Evolutionary conservation across 1,140 invertebrate species (phyloP), one percentile per base, ranked within the genome.

Genomic region (Zaprionus taronus): DNA sequence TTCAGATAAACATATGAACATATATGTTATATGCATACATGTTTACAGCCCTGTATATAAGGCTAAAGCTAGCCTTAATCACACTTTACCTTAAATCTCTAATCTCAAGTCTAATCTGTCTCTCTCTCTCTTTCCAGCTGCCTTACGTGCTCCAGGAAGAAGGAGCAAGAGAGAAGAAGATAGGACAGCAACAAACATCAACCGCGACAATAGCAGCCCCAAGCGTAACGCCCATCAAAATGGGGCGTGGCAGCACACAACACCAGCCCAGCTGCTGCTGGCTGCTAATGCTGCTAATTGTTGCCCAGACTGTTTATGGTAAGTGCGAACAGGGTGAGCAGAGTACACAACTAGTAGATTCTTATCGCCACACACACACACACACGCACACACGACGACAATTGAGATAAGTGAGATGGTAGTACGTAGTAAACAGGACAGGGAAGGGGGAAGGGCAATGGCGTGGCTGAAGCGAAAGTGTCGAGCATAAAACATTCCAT

Each of bases 241-340:
- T 60, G 72, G 22, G 73, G 67, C 58, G 56, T 34, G 26, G 36
- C 24, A 55, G 55, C 56, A 65, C 51, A 20, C 11, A 41, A 20
- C 5, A 64, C 31, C 49, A 53, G 58, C 53, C 63, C 66, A 65
- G 64, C 70, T 80, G 49, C 53, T 77, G 72, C 60, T 81, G 77
- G 64, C 66, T 78, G 70, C 65, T 90, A 77, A 91, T 85, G 71
- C 58, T 90, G 77, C 86, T 90, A 90, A 90, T 90, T 90, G 86
- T 82, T 85, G 86, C 73, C 68, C 77, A 85, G 61, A 83, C 81
- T 82, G 79, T 91, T 91, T 85, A 86, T 79, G 85, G 85, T 90
- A 91, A 90, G 85, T 90, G 72, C 66, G 14, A 61, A 17, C 20
- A 24, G 47, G 47, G 47, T 24, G 47, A 4, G 24, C 60, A 47